phyloP scores from a whole-genome alignment of 2,888 invertebrate genomes.

The Archips xylosteana region DNA sequence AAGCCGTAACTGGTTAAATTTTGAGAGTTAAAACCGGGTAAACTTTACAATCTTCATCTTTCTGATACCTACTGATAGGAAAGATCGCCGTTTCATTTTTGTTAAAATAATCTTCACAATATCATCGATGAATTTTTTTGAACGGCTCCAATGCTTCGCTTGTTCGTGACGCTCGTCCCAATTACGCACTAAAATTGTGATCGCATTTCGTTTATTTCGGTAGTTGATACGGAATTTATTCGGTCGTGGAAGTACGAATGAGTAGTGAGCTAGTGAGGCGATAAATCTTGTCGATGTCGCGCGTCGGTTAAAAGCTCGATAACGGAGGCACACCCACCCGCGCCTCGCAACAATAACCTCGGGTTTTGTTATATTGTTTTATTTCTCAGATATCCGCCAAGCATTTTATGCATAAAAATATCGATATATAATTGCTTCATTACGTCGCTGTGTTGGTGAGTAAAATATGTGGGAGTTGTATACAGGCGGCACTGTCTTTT shows the following conservation, averaged over 20 bases:
- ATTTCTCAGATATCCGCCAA: slow-evolving; percentile 82
- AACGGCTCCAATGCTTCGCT: background rate
- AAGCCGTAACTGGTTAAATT: background rate
- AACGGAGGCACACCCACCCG: slow-evolving; percentile 83
- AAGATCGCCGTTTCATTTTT: too few relatives aligned
- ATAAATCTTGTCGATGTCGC: slow-evolving; percentile 84
- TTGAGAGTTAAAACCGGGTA: background rate
- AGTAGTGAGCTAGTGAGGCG: slow-evolving; percentile 81
- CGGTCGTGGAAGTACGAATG: slow-evolving; percentile 80
- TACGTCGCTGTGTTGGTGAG: slow-evolving; percentile 84
- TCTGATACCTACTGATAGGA: too few relatives aligned
- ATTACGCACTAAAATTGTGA: slow-evolving; percentile 3
- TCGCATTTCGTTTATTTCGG: slow-evolving; percentile 61
- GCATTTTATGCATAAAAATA: slow-evolving; percentile 86
- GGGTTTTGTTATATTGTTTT: slow-evolving; percentile 71
- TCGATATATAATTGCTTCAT: slow-evolving; percentile 86
- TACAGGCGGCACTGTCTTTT: slow-evolving; percentile 70
- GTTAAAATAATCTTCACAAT: too few relatives aligned
- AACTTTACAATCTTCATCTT: background rate
- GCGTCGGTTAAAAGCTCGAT: slow-evolving; percentile 85
- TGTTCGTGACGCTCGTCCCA: background rate
- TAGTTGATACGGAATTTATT: slow-evolving; percentile 78
- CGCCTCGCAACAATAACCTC: slow-evolving; percentile 82
- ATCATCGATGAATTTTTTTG: too few relatives aligned
- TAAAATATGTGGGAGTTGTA: slow-evolving; percentile 84